Conservation (phyloP, 1,140 invertebrate genomes). For the Papilio helenus region DNA sequence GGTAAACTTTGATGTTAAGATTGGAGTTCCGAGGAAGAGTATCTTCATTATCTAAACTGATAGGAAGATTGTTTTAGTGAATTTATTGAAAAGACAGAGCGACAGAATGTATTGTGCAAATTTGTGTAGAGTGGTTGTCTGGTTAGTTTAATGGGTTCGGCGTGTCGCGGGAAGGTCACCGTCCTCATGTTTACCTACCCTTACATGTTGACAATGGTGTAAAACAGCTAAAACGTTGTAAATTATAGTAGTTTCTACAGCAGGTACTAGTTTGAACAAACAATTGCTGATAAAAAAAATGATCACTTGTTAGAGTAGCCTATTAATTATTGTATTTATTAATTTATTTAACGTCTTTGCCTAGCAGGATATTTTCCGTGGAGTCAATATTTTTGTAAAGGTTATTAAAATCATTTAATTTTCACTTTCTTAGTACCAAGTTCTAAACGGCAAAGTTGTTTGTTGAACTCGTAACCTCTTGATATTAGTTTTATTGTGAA, state of each 20-base stretch:
- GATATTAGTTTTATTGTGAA: background rate
- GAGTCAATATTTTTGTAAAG: no score
- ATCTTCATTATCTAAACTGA: no score
- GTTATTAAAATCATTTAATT: no score
- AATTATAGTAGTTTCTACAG: background rate
- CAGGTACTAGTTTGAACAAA: background rate
- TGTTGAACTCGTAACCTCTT: background rate
- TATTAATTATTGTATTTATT: background rate
- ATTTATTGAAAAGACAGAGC: no score
- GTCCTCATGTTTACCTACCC: background rate
- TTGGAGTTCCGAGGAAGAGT: no score
- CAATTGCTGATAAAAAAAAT: no score
- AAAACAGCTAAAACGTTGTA: background rate
- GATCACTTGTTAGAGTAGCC: no score
- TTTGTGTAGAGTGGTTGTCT: background rate
- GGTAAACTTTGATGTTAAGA: no score
- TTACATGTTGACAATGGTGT: background rate
- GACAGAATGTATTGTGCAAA: background rate
- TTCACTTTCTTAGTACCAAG: background rate
- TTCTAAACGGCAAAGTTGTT: background rate
- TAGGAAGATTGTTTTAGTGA: background rate
- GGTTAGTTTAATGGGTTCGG: background rate
- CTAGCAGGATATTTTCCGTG: no score
- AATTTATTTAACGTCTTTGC: no score
- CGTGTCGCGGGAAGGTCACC: slow-evolving; percentile 13